Evolutionary conservation across 2,797 vertebrate species (phyloP).

Genomic region (Silurus lanzhouensis): DNA sequence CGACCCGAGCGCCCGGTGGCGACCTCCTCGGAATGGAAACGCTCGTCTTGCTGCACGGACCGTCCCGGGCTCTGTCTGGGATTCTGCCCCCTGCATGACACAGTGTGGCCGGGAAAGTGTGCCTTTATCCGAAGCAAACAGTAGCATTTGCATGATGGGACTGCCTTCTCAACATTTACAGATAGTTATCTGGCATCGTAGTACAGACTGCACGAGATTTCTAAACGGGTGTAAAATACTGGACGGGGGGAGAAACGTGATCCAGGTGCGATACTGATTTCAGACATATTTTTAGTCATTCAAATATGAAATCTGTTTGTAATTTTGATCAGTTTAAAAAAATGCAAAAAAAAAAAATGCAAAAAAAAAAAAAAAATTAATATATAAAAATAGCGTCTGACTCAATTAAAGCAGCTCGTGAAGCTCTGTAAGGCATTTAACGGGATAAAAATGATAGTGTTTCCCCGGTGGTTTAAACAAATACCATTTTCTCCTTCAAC

Average conservation of each 20-base stretch:
- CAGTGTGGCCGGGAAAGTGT: slow-evolving; percentile 41
- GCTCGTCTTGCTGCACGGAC: slow-evolving; percentile 15
- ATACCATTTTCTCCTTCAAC: neutral
- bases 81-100: neutral
- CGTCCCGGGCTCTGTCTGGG: slow-evolving; percentile 14
- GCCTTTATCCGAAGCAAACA: slow-evolving; percentile 49
- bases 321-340: neutral
- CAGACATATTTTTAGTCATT: neutral
- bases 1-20: neutral
- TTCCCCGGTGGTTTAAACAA: slow-evolving; percentile 22
- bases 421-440: neutral
- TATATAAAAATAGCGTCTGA: neutral
- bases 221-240: neutral
- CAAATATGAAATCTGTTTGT: neutral
- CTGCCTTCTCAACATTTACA: slow-evolving; percentile 42
- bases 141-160: slow-evolving; percentile 57
- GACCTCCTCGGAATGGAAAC: slow-evolving; percentile 45
- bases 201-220: neutral
- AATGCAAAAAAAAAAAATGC: neutral
- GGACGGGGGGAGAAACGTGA: neutral
- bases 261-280: neutral
- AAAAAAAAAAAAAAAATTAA: neutral
- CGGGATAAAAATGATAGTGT: neutral
- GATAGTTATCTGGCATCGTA: neutral
- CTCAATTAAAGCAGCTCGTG: neutral